A percentile compares a stretch with the other conserved stretches of the same genome.
phyloP scores from a whole-genome alignment of 2,888 invertebrate genomes.

The Ochropleura plecta region DNA sequence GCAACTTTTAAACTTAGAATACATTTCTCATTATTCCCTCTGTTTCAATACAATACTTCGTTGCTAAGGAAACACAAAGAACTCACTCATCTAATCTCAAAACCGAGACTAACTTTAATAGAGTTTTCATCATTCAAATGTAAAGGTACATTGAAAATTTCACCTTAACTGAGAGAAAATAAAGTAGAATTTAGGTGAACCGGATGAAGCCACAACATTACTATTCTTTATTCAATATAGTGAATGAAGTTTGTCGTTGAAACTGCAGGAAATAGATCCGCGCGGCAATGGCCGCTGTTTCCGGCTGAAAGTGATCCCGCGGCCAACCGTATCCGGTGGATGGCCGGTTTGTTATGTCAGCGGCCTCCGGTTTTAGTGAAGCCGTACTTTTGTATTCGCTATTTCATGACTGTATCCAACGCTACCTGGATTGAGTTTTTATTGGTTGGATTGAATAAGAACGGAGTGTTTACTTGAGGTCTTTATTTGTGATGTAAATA shows the following conservation, averaged over 20 bases:
- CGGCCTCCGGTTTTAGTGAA: conserved; percentile 65
- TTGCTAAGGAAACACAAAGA: conserved; percentile 19
- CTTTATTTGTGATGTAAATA: not conserved
- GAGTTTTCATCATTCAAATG: conserved; percentile 34
- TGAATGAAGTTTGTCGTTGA: conserved; percentile 75
- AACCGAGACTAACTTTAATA: conserved; percentile 39
- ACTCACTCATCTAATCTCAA: conserved; percentile 24
- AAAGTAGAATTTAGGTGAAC: conserved; percentile 1
- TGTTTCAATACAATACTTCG: not conserved
- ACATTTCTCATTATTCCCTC: not conserved
- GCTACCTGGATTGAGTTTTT: conserved; percentile 46
- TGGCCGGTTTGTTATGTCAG: conserved; percentile 72
- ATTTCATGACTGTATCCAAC: conserved; percentile 45
- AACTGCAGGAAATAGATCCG: conserved; percentile 80
- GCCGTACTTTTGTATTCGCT: conserved; percentile 56
- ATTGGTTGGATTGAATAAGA: conserved; percentile 34
- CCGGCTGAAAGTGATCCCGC: conserved; percentile 79
- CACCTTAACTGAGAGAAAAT: not conserved
- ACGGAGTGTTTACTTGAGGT: not conserved
- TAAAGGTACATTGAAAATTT: conserved; percentile 8
- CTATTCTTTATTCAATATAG: conserved; percentile 66
- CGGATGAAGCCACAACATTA: conserved; percentile 41
- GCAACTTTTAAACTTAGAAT: not conserved
- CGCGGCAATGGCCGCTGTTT: conserved; percentile 75
- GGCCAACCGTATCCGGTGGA: conserved; percentile 72